These are phyloP conservation scores for Scytalopus superciliaris DNA, from an alignment of 2,113 vertebrate genomes.

Conservation along the genomic window DNA sequence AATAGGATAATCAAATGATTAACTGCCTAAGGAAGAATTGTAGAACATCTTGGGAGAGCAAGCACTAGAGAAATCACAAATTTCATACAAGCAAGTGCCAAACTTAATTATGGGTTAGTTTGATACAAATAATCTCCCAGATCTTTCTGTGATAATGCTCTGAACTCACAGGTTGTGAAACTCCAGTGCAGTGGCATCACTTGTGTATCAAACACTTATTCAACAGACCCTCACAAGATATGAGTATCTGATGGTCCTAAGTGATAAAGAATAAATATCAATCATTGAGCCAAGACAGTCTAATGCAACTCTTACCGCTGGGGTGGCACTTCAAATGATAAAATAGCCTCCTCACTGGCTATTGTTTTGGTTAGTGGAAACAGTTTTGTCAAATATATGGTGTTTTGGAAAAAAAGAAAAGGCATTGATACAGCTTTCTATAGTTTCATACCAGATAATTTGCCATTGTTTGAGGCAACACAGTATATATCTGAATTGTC, in stretches of 20 bases:
- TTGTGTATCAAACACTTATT: neutral
- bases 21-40: neutral
- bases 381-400: neutral
- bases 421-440: neutral
- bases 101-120: neutral
- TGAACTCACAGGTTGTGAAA: neutral
- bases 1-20: neutral
- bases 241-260: neutral
- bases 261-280: slow-evolving; percentile 1
- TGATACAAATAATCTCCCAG: neutral
- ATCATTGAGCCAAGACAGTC: neutral
- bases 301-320: neutral
- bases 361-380: neutral
- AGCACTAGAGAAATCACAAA: neutral
- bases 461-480: neutral
- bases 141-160: neutral
- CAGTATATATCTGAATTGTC: neutral
- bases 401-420: neutral
- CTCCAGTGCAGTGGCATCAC: neutral
- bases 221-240: neutral
- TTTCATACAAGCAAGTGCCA: neutral
- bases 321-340: neutral
- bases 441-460: neutral
- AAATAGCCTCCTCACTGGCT: neutral
- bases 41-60: neutral